Percentiles rank a stretch among this genome's conserved stretches.
These are phyloP conservation scores for Benthosema pterotum DNA, from an alignment of 2,797 vertebrate species.

Conservation along the genomic window DNA sequence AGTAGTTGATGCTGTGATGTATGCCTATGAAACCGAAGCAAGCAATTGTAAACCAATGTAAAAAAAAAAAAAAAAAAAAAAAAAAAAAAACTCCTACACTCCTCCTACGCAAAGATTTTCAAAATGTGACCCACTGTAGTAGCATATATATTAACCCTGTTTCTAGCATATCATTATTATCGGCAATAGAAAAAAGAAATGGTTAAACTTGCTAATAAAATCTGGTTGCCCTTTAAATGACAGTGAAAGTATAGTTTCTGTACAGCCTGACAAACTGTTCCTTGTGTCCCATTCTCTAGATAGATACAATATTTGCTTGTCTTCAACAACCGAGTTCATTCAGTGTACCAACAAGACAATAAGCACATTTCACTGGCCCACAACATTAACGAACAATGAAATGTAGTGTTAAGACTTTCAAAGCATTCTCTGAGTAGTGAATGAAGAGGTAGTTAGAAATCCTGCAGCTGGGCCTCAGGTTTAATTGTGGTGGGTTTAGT, in stretches of 20 bases:
- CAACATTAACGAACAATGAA: slow-evolving; percentile 75
- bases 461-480: slow-evolving; percentile 68
- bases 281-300: slow-evolving; percentile 70
- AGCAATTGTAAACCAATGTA: slow-evolving; percentile 52
- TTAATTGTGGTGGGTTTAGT: slow-evolving; percentile 52
- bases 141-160: slow-evolving; percentile 14
- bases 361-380: slow-evolving; percentile 63
- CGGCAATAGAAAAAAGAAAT: no score
- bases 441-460: slow-evolving; percentile 65
- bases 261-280: slow-evolving; percentile 44
- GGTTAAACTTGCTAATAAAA: slow-evolving; percentile 3
- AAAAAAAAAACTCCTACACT: slow-evolving; percentile 52
- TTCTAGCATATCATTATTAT: no score
- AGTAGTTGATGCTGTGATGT: slow-evolving; percentile 12
- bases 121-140: slow-evolving; percentile 43
- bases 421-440: slow-evolving; percentile 64
- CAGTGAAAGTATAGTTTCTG: slow-evolving; percentile 35
- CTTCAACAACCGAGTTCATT: slow-evolving; percentile 76
- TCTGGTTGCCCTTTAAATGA: slow-evolving; percentile 29
- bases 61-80: no score
- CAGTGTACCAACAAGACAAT: slow-evolving; percentile 75
- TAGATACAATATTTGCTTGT: slow-evolving; percentile 81
- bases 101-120: slow-evolving; percentile 43
- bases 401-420: slow-evolving; percentile 68
- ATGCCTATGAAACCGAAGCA: slow-evolving; percentile 38